phyloP scores from a whole-genome alignment of 2,797 vertebrate genomes.

The Champsocephalus gunnari region DNA sequence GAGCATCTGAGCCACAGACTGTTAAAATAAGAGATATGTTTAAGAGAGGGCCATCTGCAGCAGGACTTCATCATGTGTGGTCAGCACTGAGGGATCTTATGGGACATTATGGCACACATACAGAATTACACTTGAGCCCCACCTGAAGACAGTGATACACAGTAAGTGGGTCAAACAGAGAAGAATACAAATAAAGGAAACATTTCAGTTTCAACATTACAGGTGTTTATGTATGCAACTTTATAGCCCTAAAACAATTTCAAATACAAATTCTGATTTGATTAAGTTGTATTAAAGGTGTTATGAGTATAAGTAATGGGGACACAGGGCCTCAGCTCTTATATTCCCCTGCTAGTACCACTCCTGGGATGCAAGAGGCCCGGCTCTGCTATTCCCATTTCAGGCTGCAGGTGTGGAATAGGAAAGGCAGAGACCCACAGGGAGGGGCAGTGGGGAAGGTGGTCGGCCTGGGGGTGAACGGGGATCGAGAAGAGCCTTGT shows the following conservation, averaged over 20 bases:
- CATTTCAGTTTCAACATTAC: not conserved
- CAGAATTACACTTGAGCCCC: conserved; percentile 20
- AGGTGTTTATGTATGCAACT: not conserved
- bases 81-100: conserved; percentile 42
- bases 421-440: conserved; percentile 56
- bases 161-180: conserved; percentile 36
- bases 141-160: conserved; percentile 33
- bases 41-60: conserved; percentile 68
- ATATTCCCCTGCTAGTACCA: conserved; percentile 65
- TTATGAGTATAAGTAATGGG: conserved; percentile 3
- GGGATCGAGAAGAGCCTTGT: conserved; percentile 29
- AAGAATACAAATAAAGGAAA: not conserved
- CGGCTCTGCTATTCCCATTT: conserved; percentile 70
- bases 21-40: conserved; percentile 35
- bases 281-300: not conserved
- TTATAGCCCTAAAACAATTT: not conserved
- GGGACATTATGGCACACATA: conserved; percentile 61
- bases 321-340: conserved; percentile 44
- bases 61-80: conserved; percentile 52
- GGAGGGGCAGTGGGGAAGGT: conserved; percentile 54
- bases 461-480: conserved; percentile 52
- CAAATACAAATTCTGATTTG: not conserved
- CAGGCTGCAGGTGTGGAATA: conserved; percentile 81
- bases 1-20: conserved; percentile 72
- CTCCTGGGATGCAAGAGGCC: conserved; percentile 65